A percentile compares a stretch with the other conserved stretches of the same genome.
Evolutionary conservation across 2,797 vertebrate genomes (phyloP).

Genomic region (Eulemur albifrons): DNA sequence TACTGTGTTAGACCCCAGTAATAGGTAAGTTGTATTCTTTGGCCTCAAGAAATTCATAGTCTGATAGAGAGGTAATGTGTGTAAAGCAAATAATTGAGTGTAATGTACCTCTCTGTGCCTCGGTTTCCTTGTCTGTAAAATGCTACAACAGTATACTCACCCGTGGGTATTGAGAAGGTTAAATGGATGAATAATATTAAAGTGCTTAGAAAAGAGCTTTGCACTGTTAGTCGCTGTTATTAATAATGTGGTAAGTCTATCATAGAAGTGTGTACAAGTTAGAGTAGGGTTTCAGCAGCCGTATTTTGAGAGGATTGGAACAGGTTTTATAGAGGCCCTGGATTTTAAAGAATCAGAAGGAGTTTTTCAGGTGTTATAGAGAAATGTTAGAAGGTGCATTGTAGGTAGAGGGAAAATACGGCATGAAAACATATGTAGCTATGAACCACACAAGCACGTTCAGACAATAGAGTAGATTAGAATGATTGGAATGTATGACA

Average conservation of each 20-base stretch:
- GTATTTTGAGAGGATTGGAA: constrained; percentile 23
- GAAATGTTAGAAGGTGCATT: not conserved
- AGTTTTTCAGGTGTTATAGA: not conserved
- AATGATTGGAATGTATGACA: not conserved
- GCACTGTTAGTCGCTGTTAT: not conserved
- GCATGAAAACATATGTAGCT: not conserved
- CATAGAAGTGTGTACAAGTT: not conserved
- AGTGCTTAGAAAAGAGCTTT: constrained; percentile 38
- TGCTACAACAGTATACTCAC: not conserved
- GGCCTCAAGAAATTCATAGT: not conserved
- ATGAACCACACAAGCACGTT: not conserved
- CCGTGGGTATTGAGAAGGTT: not conserved
- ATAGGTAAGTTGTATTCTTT: not conserved
- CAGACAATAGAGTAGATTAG: not conserved
- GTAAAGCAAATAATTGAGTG: constrained; percentile 7
- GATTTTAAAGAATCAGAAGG: not conserved
- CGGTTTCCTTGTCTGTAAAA: constrained; percentile 31
- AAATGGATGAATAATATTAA: constrained; percentile 11
- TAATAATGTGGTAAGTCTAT: not conserved
- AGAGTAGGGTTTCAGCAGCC: not conserved
- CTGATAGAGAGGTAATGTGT: not conserved
- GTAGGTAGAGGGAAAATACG: not conserved
- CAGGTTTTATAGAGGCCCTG: not conserved
- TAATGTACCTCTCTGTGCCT: not conserved
- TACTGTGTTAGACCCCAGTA: not conserved